Conservation (phyloP, 2,797 vertebrate species). For the Callimico goeldii region DNA sequence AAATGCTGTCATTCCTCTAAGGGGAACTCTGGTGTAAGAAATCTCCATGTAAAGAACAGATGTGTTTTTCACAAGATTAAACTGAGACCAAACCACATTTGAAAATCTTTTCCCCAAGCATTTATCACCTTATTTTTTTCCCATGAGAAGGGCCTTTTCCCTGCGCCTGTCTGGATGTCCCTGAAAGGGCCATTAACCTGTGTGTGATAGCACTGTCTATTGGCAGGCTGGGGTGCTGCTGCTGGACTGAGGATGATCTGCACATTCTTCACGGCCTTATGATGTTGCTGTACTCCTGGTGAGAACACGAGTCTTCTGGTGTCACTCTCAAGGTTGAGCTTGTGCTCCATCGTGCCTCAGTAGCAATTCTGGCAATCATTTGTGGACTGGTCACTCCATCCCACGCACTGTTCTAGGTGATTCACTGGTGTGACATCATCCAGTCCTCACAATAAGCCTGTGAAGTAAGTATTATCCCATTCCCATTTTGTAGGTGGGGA, state of each 20-base stretch:
- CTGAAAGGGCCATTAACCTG: conserved; percentile 32
- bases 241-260: rapidly evolving
- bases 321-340: background rate
- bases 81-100: background rate
- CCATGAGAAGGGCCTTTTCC: conserved; percentile 38
- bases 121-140: conserved; percentile 57
- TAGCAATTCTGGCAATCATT: background rate
- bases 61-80: conserved; percentile 18
- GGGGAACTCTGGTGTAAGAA: background rate
- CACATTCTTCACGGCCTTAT: background rate
- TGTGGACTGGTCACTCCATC: background rate
- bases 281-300: background rate
- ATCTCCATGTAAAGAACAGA: background rate
- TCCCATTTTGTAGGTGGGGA: background rate
- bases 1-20: background rate
- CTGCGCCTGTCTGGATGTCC: conserved; percentile 15
- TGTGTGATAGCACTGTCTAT: conserved; percentile 13
- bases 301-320: rapidly evolving
- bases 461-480: background rate
- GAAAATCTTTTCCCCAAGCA: background rate
- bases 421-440: background rate
- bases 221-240: background rate
- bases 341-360: background rate
- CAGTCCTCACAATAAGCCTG: background rate
- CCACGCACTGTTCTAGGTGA: background rate